Percentiles rank a stretch among this genome's conserved stretches.
Evolutionary conservation across 2,113 vertebrate genomes (phyloP).

Genomic region (Elachura formosa): DNA sequence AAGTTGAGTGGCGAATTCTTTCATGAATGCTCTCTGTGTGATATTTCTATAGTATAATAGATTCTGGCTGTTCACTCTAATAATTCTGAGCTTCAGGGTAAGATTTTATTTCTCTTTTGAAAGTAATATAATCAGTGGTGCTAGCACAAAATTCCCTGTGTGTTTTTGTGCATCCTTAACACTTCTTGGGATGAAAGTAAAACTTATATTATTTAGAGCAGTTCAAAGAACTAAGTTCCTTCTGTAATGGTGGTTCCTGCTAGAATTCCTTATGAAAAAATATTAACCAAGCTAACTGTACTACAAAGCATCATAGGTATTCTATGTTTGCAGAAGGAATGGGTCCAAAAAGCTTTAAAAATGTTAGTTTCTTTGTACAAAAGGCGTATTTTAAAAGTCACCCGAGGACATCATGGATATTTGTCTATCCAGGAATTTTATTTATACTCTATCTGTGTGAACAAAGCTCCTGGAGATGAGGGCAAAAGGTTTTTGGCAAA

Average conservation of each 20-base stretch:
- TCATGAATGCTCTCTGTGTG: constrained; percentile 64
- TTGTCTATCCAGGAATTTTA: constrained; percentile 52
- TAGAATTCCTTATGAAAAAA: constrained; percentile 57
- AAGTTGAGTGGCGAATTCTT: constrained; percentile 57
- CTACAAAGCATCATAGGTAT: constrained; percentile 57
- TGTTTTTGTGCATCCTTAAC: constrained; percentile 67
- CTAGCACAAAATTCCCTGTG: constrained; percentile 63
- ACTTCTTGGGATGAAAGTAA: constrained; percentile 60
- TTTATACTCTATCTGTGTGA: constrained; percentile 38
- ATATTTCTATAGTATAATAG: constrained; percentile 62
- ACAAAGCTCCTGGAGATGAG: constrained; percentile 42
- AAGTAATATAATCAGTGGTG: constrained; percentile 69
- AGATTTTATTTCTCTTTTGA: constrained; percentile 71
- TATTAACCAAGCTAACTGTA: constrained; percentile 17
- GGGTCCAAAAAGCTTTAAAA: constrained; percentile 52
- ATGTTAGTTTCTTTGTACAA: constrained; percentile 38
- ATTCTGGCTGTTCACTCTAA: constrained; percentile 66
- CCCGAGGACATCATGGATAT: constrained; percentile 28
- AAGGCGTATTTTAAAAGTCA: constrained; percentile 16
- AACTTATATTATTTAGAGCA: constrained; percentile 55
- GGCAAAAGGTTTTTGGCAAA: constrained; percentile 42
- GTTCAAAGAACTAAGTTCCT: constrained; percentile 54
- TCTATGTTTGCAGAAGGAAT: constrained; percentile 32
- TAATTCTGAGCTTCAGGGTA: constrained; percentile 66
- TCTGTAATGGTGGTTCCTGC: constrained; percentile 49